Percentiles rank a stretch among this genome's conserved stretches.
These are phyloP conservation scores for Macrocentrus cingulum DNA, from an alignment of 1,140 invertebrate genomes.

Conservation along the genomic window DNA sequence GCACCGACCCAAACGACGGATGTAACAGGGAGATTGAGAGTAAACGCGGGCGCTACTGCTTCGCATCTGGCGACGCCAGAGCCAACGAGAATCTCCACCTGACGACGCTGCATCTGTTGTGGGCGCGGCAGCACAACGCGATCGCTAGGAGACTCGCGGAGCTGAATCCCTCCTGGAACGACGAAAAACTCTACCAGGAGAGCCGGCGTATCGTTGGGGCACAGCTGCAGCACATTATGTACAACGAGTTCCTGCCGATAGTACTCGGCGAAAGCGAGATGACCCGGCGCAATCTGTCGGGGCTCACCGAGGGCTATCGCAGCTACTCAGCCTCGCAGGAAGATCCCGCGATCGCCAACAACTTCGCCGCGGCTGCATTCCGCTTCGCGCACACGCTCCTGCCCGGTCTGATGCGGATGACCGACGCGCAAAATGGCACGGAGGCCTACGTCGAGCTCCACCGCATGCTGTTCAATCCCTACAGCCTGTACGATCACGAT, in stretches of 20 bases:
- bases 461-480: constrained; percentile 82
- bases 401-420: constrained; percentile 70
- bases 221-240: constrained; percentile 85
- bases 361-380: constrained; percentile 88
- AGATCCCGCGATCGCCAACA: constrained; percentile 84
- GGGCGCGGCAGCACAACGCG: constrained; percentile 82
- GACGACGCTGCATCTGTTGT: constrained; percentile 79
- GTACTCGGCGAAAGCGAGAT: constrained; percentile 67
- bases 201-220: constrained; percentile 76
- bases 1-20: constrained; percentile 71
- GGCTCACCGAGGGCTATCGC: no score
- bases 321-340: no score
- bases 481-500: constrained; percentile 66
- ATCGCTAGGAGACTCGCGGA: constrained; percentile 65
- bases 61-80: constrained; percentile 74
- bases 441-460: constrained; percentile 73
- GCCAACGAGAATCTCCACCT: constrained; percentile 82
- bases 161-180: constrained; percentile 82
- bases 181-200: constrained; percentile 81
- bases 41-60: constrained; percentile 74
- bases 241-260: constrained; percentile 84
- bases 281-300: no score
- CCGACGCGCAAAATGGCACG: constrained; percentile 62
- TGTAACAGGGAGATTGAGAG: constrained; percentile 72
- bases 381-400: constrained; percentile 89